Base-by-base conservation (phyloP, 1,140 invertebrate genomes). In the Penaeus japonicus region DNA sequence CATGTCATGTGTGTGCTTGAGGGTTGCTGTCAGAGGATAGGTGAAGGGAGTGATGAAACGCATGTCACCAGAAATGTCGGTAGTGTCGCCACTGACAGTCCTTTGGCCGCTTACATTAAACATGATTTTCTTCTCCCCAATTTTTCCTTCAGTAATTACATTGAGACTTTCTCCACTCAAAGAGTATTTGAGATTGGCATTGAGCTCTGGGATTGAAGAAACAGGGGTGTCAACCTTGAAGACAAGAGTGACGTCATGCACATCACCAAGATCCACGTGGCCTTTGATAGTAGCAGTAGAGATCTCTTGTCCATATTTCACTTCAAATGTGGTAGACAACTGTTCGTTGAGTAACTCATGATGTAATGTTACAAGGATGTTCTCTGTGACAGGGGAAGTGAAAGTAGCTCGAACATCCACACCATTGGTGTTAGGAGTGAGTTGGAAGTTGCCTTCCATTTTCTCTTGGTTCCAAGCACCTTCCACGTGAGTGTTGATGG, bases 21-120 rank as follows among this genome's bases (percentile, higher is more conserved):
- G 30, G 5, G 79, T 55, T 32, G 70, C 70, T 7, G 86, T 88
- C 27, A 88, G 27, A 32, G 86, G 86, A 22, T 55, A 59, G 0
- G 86, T 88, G 53, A 88, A 88, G 2, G 86, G 86, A 22, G 86
- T 88, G 22, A 88, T 82, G 70, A 88, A 88, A 47, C 80, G 54
- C 7, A 88, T 22, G 32, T 83, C 86, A 57, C 86, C 86, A 20
- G 80, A 35, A 24, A 88, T 55, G 18, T 30, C 39, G n/a, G 80
- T 88, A 39, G 80, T 32, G 39, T 54, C 62, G 3, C 47, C 86
- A 24, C n/a, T 77, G 17, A 88, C 70, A 22, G 70, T 83, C 12
- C 81, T 77, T 24, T 81, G 55, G 24, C 80, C 86, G 15, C 59
- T 84, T 22, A 84, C 39, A 47, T 73, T 83, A 22, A 88, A 70